Percentiles rank a stretch among this genome's conserved stretches.
Conservation (phyloP, 1,140 invertebrate species). For the Philaenus spumarius region DNA sequence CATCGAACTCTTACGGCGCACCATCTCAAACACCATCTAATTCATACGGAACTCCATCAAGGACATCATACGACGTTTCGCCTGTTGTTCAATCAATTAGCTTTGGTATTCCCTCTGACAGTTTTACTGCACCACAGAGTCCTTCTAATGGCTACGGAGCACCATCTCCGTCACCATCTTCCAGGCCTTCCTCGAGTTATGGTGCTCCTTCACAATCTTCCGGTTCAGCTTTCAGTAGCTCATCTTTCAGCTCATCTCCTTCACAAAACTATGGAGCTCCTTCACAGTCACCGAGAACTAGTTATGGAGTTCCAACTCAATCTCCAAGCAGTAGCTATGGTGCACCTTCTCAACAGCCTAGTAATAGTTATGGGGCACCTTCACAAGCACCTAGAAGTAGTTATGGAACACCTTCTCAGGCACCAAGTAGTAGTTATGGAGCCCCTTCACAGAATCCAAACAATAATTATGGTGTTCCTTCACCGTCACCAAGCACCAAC, state of each 20-base stretch:
- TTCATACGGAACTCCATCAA: background rate
- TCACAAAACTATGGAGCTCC: conserved; percentile 24
- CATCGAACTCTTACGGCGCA: conserved; percentile 5
- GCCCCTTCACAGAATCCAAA: conserved; percentile 13
- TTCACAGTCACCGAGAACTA: background rate
- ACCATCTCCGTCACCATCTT: background rate
- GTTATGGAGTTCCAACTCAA: background rate
- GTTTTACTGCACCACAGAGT: background rate
- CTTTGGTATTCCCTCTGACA: conserved; percentile 6
- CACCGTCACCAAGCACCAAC: conserved; percentile 7
- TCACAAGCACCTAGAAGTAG: background rate
- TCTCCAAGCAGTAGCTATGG: background rate
- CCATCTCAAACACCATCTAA: conserved; percentile 9
- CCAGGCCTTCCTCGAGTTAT: conserved; percentile 21
- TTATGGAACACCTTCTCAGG: background rate
- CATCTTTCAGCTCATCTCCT: background rate
- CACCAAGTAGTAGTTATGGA: conserved; percentile 18
- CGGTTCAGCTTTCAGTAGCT: too few relatives aligned
- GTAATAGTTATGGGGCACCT: conserved; percentile 16
- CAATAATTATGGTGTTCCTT: conserved; percentile 14
- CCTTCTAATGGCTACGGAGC: too few relatives aligned
- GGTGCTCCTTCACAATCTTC: conserved; percentile 18
- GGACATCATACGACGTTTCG: background rate
- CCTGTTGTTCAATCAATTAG: conserved; percentile 5
- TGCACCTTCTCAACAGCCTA: background rate